Conservation (phyloP, 2,888 invertebrate genomes). For the Minunthozetes semirufus region DNA sequence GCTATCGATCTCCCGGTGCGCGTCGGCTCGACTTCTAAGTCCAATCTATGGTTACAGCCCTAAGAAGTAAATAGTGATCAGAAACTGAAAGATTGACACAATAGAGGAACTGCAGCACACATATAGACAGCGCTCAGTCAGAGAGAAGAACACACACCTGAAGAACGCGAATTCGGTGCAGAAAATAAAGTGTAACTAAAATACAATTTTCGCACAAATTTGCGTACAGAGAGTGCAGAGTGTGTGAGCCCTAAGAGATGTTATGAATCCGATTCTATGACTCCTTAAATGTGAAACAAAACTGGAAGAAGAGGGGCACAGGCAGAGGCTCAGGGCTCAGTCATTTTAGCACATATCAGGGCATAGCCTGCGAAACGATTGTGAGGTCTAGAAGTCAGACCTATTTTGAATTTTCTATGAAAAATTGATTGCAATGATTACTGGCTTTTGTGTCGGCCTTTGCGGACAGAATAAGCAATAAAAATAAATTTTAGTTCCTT, state of each 20-base stretch:
- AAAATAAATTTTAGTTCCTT: not conserved
- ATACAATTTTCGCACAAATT: constrained; percentile 10
- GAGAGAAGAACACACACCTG: not conserved
- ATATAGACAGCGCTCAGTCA: not conserved
- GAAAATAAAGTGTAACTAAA: constrained; percentile 23
- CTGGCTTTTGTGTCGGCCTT: not conserved
- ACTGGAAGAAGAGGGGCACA: not conserved
- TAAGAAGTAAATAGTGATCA: not conserved
- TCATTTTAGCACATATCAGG: too few species aligned
- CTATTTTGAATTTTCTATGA: constrained; percentile 1
- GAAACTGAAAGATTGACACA: constrained; percentile 2
- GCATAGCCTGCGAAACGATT: not conserved
- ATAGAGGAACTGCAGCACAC: not conserved
- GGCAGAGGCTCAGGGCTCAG: not conserved
- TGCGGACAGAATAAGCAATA: not conserved
- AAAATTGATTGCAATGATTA: constrained; percentile 14
- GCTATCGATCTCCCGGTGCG: constrained; percentile 12
- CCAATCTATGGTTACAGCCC: not conserved
- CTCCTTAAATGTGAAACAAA: not conserved
- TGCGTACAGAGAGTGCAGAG: not conserved
- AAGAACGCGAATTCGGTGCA: not conserved
- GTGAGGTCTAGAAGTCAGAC: not conserved
- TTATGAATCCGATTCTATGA: not conserved
- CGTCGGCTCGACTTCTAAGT: not conserved
- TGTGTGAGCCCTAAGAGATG: not conserved